phyloP scores from a whole-genome alignment of 2,888 invertebrate species.

The Mamestra brassicae region DNA sequence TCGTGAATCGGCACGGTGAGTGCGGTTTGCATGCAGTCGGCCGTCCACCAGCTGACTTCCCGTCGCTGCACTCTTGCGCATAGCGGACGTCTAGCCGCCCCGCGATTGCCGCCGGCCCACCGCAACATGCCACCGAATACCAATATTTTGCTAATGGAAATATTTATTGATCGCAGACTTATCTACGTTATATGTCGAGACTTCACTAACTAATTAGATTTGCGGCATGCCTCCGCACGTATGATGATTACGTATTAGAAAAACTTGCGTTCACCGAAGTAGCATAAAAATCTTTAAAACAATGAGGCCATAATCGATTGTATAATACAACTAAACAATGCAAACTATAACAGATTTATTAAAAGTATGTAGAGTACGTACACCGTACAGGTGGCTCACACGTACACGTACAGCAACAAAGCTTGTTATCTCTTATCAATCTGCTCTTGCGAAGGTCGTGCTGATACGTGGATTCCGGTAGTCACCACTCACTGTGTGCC shows the following conservation, averaged over 20 bases:
- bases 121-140: slow-evolving; percentile 51
- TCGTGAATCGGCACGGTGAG: slow-evolving; percentile 53
- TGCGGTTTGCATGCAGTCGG: slow-evolving; percentile 54
- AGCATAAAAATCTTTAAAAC: slow-evolving; percentile 46
- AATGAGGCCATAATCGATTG: slow-evolving; percentile 50
- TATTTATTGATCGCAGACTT: slow-evolving; percentile 56
- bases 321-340: slow-evolving; percentile 51
- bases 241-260: slow-evolving; percentile 59
- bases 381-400: slow-evolving; percentile 54
- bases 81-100: slow-evolving; percentile 71
- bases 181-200: slow-evolving; percentile 36
- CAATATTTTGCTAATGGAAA: slow-evolving; percentile 55
- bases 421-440: slow-evolving; percentile 89
- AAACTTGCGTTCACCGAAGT: slow-evolving; percentile 32
- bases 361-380: slow-evolving; percentile 22
- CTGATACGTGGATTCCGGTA: slow-evolving; percentile 76
- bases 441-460: slow-evolving; percentile 88
- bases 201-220: slow-evolving; percentile 60
- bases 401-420: slow-evolving; percentile 65
- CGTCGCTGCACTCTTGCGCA: slow-evolving; percentile 79
- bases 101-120: slow-evolving; percentile 51
- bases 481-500: slow-evolving; percentile 38
- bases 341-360: slow-evolving; percentile 43
- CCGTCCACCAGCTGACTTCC: slow-evolving; percentile 81
- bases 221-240: slow-evolving; percentile 35